A percentile compares a stretch with the other conserved stretches of the same genome.
Conservation (phyloP, 2,113 vertebrate genomes). For the Canis aureus region DNA sequence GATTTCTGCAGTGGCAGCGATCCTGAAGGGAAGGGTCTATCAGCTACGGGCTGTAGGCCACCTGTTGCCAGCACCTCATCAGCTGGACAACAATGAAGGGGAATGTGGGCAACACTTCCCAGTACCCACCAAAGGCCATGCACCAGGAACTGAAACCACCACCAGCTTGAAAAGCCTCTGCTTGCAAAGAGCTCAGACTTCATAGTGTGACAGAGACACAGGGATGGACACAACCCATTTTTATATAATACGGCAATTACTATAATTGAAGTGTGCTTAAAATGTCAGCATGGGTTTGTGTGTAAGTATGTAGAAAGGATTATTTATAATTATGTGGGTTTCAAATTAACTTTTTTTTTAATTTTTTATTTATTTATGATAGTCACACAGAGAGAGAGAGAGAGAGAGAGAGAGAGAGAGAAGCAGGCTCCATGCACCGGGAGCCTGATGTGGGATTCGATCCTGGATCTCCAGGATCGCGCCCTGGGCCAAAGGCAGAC, state of each 20-base stretch:
- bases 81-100: background rate
- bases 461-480: too few relatives aligned
- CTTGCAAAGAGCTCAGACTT: background rate
- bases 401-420: too few relatives aligned
- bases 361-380: too few relatives aligned
- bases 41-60: background rate
- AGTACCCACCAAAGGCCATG: background rate
- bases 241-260: background rate
- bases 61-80: background rate
- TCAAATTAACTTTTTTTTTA: conserved; percentile 9
- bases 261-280: background rate
- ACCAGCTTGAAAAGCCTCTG: background rate
- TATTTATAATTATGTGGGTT: background rate
- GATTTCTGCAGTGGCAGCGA: background rate
- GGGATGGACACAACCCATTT: background rate
- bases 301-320: background rate
- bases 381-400: too few relatives aligned
- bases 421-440: too few relatives aligned
- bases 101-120: background rate
- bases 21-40: background rate
- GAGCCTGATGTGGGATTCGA: too few relatives aligned
- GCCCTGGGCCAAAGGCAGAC: too few relatives aligned
- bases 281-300: background rate
- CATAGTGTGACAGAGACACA: too few relatives aligned
- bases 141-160: background rate